These are phyloP conservation scores for Lasius platythorax DNA, from an alignment of 2,888 invertebrate species.

Conservation along the genomic window DNA sequence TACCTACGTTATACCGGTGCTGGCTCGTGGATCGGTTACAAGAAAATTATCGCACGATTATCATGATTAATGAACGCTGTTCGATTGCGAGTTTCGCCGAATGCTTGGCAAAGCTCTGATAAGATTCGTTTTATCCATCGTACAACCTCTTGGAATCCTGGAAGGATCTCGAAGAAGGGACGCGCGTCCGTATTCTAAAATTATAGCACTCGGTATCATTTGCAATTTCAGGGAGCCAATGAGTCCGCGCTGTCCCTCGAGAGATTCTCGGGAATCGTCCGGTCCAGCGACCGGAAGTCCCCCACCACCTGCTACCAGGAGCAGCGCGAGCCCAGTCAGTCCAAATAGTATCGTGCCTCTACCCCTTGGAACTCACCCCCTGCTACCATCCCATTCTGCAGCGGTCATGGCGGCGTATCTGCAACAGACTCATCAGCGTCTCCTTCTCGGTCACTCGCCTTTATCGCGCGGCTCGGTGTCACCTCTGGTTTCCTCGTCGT, in stretches of 20 bases:
- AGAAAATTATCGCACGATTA: conserved; percentile 71
- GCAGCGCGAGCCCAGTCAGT: conserved; percentile 88
- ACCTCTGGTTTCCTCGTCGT: conserved; percentile 91
- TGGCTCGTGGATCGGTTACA: conserved; percentile 72
- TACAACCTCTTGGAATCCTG: not conserved
- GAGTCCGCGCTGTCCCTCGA: conserved; percentile 93
- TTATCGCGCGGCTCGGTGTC: conserved; percentile 88
- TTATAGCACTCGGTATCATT: conserved; percentile 68
- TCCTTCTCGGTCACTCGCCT: conserved; percentile 89
- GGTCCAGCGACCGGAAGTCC: conserved; percentile 91
- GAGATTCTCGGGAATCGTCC: conserved; percentile 91
- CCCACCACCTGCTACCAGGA: conserved; percentile 87
- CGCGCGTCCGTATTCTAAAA: conserved; percentile 2
- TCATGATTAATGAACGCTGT: conserved; percentile 68
- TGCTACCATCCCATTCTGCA: conserved; percentile 92
- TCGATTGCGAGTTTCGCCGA: conserved; percentile 11
- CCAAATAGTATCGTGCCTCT: conserved; percentile 90
- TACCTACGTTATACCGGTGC: conserved; percentile 58
- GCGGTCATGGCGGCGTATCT: conserved; percentile 93
- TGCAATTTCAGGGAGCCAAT: conserved; percentile 90
- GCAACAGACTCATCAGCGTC: conserved; percentile 91
- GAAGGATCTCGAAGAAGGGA: not conserved
- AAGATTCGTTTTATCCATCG: conserved; percentile 26
- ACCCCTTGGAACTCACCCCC: conserved; percentile 89
- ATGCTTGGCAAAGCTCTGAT: conserved; percentile 19